phyloP scores from a whole-genome alignment of 2,888 invertebrate genomes.

The Epicampocera succincta region DNA sequence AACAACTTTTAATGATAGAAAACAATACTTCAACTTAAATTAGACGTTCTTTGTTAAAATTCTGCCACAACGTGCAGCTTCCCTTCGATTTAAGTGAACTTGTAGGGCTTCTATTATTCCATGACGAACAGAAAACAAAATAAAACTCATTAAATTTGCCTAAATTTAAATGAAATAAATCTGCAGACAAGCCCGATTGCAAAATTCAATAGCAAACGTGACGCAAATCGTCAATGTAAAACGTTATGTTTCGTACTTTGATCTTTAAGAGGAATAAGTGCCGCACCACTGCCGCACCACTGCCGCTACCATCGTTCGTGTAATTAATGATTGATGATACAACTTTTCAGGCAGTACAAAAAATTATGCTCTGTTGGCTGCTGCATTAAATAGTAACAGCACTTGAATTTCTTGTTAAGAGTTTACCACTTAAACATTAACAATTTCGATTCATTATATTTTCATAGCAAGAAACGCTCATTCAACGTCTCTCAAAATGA shows the following conservation, averaged over 20 bases:
- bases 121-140: background rate
- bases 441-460: slow-evolving; percentile 41
- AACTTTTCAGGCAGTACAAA: slow-evolving; percentile 36
- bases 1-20: slow-evolving; percentile 25
- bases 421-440: slow-evolving; percentile 1
- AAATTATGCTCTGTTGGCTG: background rate
- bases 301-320: slow-evolving; percentile 37
- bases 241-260: slow-evolving; percentile 4
- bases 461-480: slow-evolving; percentile 35
- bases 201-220: background rate
- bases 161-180: background rate
- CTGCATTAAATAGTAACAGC: background rate
- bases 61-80: slow-evolving; percentile 5
- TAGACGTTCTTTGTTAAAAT: background rate
- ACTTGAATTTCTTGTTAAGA: background rate
- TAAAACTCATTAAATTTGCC: too few species aligned
- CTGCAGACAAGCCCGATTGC: background rate
- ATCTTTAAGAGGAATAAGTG: background rate
- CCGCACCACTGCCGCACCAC: slow-evolving; percentile 6
- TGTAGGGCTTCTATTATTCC: background rate
- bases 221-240: background rate
- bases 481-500: slow-evolving; percentile 41
- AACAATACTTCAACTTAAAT: background rate
- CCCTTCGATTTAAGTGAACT: background rate
- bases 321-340: slow-evolving; percentile 54